These are phyloP conservation scores for Hyperoplus lanceolatus DNA, from an alignment of 2,797 vertebrate genomes.

Conservation along the genomic window DNA sequence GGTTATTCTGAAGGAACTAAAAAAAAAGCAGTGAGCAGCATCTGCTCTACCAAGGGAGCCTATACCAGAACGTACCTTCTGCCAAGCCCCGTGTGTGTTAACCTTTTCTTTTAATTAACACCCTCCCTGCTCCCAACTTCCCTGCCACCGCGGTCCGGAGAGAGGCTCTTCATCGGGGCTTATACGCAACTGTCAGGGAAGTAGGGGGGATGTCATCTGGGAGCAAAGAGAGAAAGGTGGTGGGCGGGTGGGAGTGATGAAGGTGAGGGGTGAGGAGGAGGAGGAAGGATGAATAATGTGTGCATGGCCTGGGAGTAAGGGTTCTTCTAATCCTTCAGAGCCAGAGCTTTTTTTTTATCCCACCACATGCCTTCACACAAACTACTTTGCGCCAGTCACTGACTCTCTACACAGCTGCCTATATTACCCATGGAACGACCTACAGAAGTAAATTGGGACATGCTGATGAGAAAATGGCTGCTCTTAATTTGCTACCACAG, in stretches of 20 bases:
- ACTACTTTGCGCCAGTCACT: constrained; percentile 59
- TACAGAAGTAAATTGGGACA: constrained; percentile 69
- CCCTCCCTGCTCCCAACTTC: constrained; percentile 76
- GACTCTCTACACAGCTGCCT: constrained; percentile 55
- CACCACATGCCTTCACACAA: constrained; percentile 68
- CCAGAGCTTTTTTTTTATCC: constrained; percentile 71
- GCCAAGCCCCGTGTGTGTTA: constrained; percentile 79
- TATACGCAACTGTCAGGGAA: constrained; percentile 76
- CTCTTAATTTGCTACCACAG: constrained; percentile 69
- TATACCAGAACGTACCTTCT: constrained; percentile 70
- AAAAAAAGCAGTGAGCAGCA: constrained; percentile 72
- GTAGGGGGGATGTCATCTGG: constrained; percentile 50
- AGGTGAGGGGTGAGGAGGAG: constrained; percentile 71
- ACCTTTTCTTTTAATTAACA: constrained; percentile 89
- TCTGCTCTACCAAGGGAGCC: constrained; percentile 77
- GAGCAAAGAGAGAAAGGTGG: constrained; percentile 55
- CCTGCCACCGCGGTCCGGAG: constrained; percentile 73
- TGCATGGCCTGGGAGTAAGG: constrained; percentile 76
- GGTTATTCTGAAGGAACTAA: constrained; percentile 50
- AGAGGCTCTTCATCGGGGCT: constrained; percentile 73
- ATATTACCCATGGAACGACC: constrained; percentile 62
- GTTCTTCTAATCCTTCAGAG: constrained; percentile 79
- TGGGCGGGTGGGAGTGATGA: constrained; percentile 69
- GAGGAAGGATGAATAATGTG: constrained; percentile 82
- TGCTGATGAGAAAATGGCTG: constrained; percentile 69